Evolutionary conservation across 2,888 invertebrate genomes (phyloP).

Genomic region (Campoletis raptor): DNA sequence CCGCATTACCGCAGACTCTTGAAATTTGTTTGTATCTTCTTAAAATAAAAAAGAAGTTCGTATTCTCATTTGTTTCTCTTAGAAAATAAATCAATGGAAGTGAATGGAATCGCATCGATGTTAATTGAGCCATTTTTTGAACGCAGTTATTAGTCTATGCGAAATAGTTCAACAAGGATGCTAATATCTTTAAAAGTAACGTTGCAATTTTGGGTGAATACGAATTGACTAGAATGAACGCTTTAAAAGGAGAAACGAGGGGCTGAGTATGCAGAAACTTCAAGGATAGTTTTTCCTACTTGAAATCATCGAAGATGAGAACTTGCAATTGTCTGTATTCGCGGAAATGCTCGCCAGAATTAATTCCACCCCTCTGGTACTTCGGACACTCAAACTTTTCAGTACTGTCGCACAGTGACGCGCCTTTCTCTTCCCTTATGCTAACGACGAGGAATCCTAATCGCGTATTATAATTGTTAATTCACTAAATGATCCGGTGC

Average conservation of each 20-base stretch:
- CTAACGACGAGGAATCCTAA: conserved; percentile 81
- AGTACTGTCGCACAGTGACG: conserved; percentile 69
- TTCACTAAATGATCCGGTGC: conserved; percentile 81
- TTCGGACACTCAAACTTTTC: conserved; percentile 78
- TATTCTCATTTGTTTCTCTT: neutral
- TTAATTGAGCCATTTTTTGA: neutral
- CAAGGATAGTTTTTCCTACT: conserved; percentile 30
- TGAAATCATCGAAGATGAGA: conserved; percentile 43
- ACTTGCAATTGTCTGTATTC: conserved; percentile 26
- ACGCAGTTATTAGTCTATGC: neutral
- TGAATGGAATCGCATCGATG: neutral
- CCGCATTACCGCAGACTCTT: neutral
- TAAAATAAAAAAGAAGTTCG: neutral
- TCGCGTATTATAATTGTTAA: conserved; percentile 84
- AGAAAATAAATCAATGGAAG: neutral
- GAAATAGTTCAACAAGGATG: neutral
- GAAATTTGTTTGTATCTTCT: neutral
- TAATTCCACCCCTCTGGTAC: conserved; percentile 74
- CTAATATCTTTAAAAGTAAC: conserved; percentile 8
- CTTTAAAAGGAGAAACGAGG: neutral
- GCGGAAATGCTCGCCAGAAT: conserved; percentile 69
- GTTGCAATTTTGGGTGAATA: conserved; percentile 8
- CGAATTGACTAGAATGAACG: conserved; percentile 29
- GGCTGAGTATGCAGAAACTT: neutral
- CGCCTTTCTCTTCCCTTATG: conserved; percentile 77